Evolutionary conservation across 1,140 invertebrate genomes (phyloP).

Genomic region (Drosophila repleta): DNA sequence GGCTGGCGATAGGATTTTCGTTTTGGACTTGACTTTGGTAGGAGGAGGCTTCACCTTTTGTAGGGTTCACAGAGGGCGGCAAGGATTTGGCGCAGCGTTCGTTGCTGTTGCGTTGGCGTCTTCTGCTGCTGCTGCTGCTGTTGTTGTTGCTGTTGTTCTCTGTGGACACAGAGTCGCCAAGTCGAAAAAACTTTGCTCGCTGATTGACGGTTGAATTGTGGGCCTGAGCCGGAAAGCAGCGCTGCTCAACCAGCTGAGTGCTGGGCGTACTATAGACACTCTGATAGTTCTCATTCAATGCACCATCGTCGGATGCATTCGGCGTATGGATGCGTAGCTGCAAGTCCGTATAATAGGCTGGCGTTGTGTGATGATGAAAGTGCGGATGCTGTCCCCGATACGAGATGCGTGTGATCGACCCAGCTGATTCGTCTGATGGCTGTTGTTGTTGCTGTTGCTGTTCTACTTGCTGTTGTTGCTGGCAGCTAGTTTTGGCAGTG

Average conservation of each 20-base stretch:
- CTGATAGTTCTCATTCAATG: slow-evolving; percentile 77
- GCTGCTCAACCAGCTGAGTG: slow-evolving; percentile 70
- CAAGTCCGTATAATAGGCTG: slow-evolving; percentile 78
- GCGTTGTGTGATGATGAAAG: slow-evolving; percentile 78
- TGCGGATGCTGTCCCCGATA: slow-evolving; percentile 80
- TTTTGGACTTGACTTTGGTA: slow-evolving; percentile 11
- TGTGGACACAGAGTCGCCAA: slow-evolving; percentile 65
- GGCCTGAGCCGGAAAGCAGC: slow-evolving; percentile 55
- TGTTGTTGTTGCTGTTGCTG: slow-evolving; percentile 52
- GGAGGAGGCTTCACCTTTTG: slow-evolving; percentile 66
- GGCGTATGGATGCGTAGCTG: slow-evolving; percentile 76
- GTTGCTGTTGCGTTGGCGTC: slow-evolving; percentile 61
- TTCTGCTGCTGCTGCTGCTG: slow-evolving; percentile 29
- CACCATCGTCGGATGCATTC: slow-evolving; percentile 67
- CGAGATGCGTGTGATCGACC: slow-evolving; percentile 7
- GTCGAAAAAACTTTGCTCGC: slow-evolving; percentile 71
- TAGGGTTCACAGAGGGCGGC: slow-evolving; percentile 70
- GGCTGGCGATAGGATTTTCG: slow-evolving; percentile 29
- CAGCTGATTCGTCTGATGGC: slow-evolving; percentile 56
- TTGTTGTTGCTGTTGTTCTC: slow-evolving; percentile 29
- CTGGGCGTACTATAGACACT: slow-evolving; percentile 78
- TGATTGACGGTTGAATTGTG: background rate
- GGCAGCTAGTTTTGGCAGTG: slow-evolving; percentile 83
- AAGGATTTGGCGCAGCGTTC: slow-evolving; percentile 73
- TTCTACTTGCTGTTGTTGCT: slow-evolving; percentile 57